Evolutionary conservation across 2,888 invertebrate species (phyloP).

Genomic region (Drosophila mercatorum): DNA sequence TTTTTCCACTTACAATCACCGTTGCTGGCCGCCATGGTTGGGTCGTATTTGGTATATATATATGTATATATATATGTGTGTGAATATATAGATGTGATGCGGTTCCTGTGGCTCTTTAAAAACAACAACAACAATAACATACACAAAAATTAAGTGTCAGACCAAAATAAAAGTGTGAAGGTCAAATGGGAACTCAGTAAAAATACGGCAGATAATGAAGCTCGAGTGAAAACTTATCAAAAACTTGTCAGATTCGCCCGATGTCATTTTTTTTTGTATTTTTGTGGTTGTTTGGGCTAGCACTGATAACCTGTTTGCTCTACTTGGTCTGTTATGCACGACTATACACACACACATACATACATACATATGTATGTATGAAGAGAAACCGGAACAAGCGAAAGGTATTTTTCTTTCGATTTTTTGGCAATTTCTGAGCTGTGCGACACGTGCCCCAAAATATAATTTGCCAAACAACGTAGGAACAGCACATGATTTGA

Average conservation of each 20-base stretch:
- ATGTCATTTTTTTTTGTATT: background rate
- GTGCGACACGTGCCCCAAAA: constrained; percentile 58
- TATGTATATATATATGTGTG: constrained; percentile 12
- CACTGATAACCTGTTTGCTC: constrained; percentile 69
- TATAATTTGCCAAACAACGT: constrained; percentile 56
- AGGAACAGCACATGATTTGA: constrained; percentile 49
- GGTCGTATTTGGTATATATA: constrained; percentile 30
- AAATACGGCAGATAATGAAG: constrained; percentile 3
- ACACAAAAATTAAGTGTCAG: constrained; percentile 26
- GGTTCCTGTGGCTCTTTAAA: constrained; percentile 68
- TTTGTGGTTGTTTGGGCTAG: constrained; percentile 34
- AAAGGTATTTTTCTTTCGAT: constrained; percentile 9
- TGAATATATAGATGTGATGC: constrained; percentile 41
- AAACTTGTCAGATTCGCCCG: constrained; percentile 42
- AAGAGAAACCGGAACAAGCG: constrained; percentile 40
- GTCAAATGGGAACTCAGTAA: constrained; percentile 30
- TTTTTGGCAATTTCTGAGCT: constrained; percentile 24
- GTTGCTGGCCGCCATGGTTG: constrained; percentile 65
- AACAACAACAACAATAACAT: constrained; percentile 33
- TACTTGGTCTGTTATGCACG: constrained; percentile 12
- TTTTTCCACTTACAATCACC: constrained; percentile 70
- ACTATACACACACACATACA: constrained; percentile 5
- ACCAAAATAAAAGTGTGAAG: constrained; percentile 42
- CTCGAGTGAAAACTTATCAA: constrained; percentile 48
- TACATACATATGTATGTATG: background rate